Percentiles rank a stretch among this genome's conserved stretches.
Evolutionary conservation across 2,888 invertebrate species (phyloP).

Genomic region (Carcina quercana): DNA sequence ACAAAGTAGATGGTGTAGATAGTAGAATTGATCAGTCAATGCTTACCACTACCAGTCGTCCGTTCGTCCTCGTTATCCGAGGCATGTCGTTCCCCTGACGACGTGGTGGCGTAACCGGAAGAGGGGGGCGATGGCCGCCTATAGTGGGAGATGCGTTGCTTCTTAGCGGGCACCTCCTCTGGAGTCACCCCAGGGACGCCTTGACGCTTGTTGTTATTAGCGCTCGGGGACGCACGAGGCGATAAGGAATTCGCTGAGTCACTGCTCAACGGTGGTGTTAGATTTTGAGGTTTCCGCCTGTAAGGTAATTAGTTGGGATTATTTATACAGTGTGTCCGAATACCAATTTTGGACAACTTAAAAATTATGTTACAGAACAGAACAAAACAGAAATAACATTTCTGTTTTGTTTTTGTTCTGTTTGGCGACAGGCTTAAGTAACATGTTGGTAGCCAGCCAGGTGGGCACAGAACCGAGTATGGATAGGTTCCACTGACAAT

Average conservation of each 20-base stretch:
- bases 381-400: no score
- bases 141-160: constrained; percentile 88
- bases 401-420: no score
- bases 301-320: constrained; percentile 11
- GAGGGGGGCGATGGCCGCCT: constrained; percentile 70
- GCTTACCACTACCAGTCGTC: constrained; percentile 38
- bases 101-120: constrained; percentile 59
- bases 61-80: constrained; percentile 69
- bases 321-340: no score
- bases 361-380: no score
- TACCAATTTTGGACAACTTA: no score
- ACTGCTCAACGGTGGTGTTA: constrained; percentile 91
- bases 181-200: constrained; percentile 76
- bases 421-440: no score
- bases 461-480: no score
- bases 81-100: constrained; percentile 69
- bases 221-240: constrained; percentile 76
- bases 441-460: no score
- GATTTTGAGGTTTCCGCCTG: constrained; percentile 92
- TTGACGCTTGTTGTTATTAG: constrained; percentile 75
- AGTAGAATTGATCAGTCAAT: no score
- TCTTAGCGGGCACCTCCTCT: constrained; percentile 78
- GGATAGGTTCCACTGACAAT: no score
- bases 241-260: constrained; percentile 91
- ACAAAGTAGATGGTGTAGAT: no score